Evolutionary conservation across 2,797 vertebrate genomes (phyloP), one percentile per base, ranked within the genome.

Genomic region (Brotogeris chrysoptera): DNA sequence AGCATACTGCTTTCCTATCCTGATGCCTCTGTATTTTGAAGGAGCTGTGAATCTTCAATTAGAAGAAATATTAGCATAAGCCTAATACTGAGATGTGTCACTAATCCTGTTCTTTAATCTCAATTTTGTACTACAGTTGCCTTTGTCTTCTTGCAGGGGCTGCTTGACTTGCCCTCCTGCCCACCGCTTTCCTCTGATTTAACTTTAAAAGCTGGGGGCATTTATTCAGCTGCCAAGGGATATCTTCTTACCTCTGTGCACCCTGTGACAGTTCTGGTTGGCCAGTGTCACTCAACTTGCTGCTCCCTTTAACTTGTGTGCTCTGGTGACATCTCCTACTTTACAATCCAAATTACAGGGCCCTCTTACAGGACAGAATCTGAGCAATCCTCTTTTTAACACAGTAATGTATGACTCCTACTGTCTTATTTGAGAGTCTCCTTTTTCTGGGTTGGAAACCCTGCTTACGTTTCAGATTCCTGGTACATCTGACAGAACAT

Each of bases 191-290:
- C 17, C 7, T 34, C 47, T 44, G 4, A 20, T 50, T 41, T 50
- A 38, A 44, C 16, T 59, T 14, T 4, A 9, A 36, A 27, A 52
- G 14, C 15, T 79, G 57, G 49, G 49, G 49, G 2, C 13, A 24
- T 23, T 69, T 47, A 47, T 50, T 57, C 53, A 90, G 28, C 77
- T 61, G 18, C 30, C 11, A 36, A 19, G 23, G 9, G 32, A 28
- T 4, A 0, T 13, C 24, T 34, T 34, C 21, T 57, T 52, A 19
- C 15, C 13, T 41, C 24, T 16, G 13, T 7, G 1, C 7, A 32
- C 16, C 28, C 17, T 34, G 36, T 13, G 49, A 4, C 5, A 44
- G 38, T 4, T 3, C n/a, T 43, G 28, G 24, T 38, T 53, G 44
- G 20, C 5, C 17, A 28, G 24, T 2, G 3, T 5, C 41, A 66